Base-by-base conservation (phyloP, 2,113 vertebrate species). In the Clinocottus analis region DNA sequence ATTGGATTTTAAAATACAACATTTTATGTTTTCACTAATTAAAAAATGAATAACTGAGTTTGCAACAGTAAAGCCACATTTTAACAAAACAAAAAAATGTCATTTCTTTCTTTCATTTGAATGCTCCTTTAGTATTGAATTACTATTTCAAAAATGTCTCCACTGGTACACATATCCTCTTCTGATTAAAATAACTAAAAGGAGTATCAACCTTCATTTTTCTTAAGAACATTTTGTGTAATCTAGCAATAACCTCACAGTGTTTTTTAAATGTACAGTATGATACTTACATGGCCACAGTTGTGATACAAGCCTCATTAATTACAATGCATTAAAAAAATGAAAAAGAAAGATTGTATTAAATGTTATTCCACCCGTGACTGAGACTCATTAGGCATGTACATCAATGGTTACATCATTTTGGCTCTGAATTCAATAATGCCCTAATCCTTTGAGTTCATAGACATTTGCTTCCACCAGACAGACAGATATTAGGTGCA, bases 401-500 rank as follows among this genome's bases (percentile, higher is more conserved):
- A n/a, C n/a, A n/a, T n/a, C n/a, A 56, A 63, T 31, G 21, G 9
- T 77, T 31, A n/a, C 3, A 43, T 74, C 11, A 45, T 11, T 45
- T 12, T 33, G 33, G 21, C 27, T 43, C 19, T 25, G 11, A n/a
- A 31, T 64, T 65, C 27, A 29, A 60, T 19, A 58, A 55, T 39
- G n/a, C 23, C 14, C 27, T 37, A 58, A 41, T 64, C n/a, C 1
- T 53, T 64, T 63, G 6, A 69, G 53, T 29, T 33, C 1, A 60
- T 16, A 66, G 29, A 31, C 58, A 76, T 47, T 2, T 1, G n/a
- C 63, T 47, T 39, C 37, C 23, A 31, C 67, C 7, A 29, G 35
- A 62, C 35, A 64, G 65, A 70, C 69, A 37, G 71, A 63, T 60
- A 77, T 3, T 23, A 78, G 47, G 16, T 35, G 25, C 58, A 64